A percentile compares a stretch with the other conserved stretches of the same genome.
phyloP scores from a whole-genome alignment of 2,888 invertebrate genomes.

The Aporophyla nigra region DNA sequence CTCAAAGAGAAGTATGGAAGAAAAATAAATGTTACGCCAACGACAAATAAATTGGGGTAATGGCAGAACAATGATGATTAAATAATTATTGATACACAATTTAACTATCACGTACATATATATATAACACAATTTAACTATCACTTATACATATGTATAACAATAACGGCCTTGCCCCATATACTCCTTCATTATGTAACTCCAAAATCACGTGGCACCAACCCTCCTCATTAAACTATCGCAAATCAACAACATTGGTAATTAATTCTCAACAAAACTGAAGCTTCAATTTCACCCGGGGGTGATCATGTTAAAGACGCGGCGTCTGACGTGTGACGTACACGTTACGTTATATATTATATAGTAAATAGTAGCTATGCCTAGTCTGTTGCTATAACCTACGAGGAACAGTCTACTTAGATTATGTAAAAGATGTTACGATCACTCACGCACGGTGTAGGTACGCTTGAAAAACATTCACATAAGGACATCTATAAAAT shows the following conservation, averaged over 20 bases:
- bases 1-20: too few species aligned
- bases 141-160: neutral
- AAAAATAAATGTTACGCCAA: too few species aligned
- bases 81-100: neutral
- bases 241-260: conserved; percentile 61
- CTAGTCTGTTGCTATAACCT: neutral
- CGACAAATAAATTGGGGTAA: too few species aligned
- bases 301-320: conserved; percentile 69
- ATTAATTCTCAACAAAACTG: conserved; percentile 64
- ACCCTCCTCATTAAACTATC: conserved; percentile 36
- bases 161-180: neutral
- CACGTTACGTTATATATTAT: neutral
- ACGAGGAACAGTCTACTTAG: neutral
- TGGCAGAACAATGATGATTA: neutral
- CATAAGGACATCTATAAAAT: neutral
- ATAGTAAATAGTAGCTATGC: neutral
- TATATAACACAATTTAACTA: neutral
- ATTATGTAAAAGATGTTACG: neutral
- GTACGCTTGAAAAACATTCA: neutral
- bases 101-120: neutral
- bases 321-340: conserved; percentile 29
- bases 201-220: conserved; percentile 23
- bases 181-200: conserved; percentile 14
- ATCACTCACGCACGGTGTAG: neutral
- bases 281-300: conserved; percentile 47